Conservation (phyloP, 2,888 invertebrate genomes). For the Zeuzera pyrina region DNA sequence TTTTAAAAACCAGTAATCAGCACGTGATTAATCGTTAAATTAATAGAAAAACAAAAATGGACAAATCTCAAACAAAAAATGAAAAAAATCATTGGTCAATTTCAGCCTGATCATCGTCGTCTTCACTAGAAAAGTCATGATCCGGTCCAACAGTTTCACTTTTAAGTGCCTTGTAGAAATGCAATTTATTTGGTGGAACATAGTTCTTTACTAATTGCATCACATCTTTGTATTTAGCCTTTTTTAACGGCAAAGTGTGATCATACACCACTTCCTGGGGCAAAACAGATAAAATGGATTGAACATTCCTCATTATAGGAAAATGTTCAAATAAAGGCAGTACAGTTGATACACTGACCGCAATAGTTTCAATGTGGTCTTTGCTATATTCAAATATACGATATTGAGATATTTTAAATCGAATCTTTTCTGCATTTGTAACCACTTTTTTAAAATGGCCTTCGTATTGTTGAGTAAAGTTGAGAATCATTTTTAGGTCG, state of each 20-base stretch:
- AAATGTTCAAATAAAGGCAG: conserved; percentile 1
- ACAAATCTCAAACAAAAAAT: conserved; percentile 1
- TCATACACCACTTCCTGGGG: not conserved
- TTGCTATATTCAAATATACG: not conserved
- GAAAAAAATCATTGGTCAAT: not conserved
- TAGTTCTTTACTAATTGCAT: conserved; percentile 3
- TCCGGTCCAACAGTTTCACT: not conserved
- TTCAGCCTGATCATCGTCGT: conserved; percentile 4
- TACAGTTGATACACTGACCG: conserved; percentile 1
- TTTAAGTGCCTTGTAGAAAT: conserved; percentile 3
- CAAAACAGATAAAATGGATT: conserved; percentile 1
- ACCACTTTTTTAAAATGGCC: too few species aligned
- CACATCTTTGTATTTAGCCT: conserved; percentile 3
- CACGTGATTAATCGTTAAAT: too few species aligned
- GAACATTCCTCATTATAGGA: not conserved
- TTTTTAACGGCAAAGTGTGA: conserved; percentile 1
- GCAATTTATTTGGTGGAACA: conserved; percentile 2
- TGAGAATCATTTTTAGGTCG: too few species aligned
- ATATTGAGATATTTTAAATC: too few species aligned
- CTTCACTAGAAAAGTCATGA: conserved; percentile 3
- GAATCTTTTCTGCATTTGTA: too few species aligned
- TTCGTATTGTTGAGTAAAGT: too few species aligned
- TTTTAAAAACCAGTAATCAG: too few species aligned
- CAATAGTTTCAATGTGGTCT: not conserved
- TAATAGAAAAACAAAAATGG: too few species aligned